A percentile compares a stretch with the other conserved stretches of the same genome.
Evolutionary conservation across 2,113 vertebrate species (phyloP).

Genomic region (Pholis gunnellus): DNA sequence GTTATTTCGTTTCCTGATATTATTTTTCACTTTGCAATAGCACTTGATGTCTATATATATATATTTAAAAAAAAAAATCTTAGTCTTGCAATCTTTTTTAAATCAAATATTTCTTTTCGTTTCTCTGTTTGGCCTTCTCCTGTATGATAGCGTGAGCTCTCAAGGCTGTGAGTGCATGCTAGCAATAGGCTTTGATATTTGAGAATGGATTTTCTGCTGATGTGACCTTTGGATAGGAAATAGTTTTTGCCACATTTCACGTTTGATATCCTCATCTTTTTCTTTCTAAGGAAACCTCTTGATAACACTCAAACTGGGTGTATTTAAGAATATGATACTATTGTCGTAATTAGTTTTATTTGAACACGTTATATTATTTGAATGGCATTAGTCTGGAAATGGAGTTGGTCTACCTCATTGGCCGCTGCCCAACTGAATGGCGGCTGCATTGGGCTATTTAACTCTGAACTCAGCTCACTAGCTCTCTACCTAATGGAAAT

Average conservation of each 20-base stretch:
- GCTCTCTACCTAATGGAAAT: not conserved
- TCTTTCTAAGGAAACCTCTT: not conserved
- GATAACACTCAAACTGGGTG: not conserved
- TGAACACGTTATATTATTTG: slow-evolving; percentile 7
- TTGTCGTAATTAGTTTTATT: slow-evolving; percentile 4
- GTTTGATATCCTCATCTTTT: slow-evolving; percentile 59
- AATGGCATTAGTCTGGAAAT: not conserved
- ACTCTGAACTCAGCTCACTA: not conserved
- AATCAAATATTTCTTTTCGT: slow-evolving; percentile 31
- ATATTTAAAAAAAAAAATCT: too few relatives aligned
- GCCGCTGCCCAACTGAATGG: not conserved
- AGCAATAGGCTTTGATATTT: slow-evolving; percentile 61
- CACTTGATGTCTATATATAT: not conserved
- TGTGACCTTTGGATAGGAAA: slow-evolving; percentile 71
- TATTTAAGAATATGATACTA: not conserved
- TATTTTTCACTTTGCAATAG: slow-evolving; percentile 19
- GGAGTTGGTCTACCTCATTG: not conserved
- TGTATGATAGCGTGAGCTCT: not conserved
- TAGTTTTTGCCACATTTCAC: slow-evolving; percentile 52
- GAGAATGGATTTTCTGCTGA: slow-evolving; percentile 55
- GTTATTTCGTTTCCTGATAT: slow-evolving; percentile 13
- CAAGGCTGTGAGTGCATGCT: slow-evolving; percentile 6
- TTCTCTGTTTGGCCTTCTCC: slow-evolving; percentile 32
- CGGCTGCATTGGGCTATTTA: not conserved
- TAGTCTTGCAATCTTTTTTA: slow-evolving; percentile 13